A percentile compares a stretch with the other conserved stretches of the same genome.
Conservation (phyloP, 1,140 invertebrate species). For the Subanguina moxae region DNA sequence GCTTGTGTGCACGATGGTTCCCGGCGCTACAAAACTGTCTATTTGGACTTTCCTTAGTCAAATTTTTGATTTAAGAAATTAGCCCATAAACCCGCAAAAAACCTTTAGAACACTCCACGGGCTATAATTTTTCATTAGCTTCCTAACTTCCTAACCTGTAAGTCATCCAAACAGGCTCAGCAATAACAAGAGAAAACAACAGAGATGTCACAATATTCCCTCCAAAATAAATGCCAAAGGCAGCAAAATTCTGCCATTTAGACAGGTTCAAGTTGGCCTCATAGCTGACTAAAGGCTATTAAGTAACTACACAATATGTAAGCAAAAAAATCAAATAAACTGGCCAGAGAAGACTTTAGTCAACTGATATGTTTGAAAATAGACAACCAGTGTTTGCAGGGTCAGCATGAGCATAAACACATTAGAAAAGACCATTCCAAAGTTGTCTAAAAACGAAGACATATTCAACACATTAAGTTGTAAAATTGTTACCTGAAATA, state of each 20-base stretch:
- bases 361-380: background rate
- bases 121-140: no score
- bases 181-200: background rate
- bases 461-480: background rate
- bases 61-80: no score
- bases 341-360: background rate
- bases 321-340: no score
- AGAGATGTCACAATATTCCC: background rate
- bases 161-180: background rate
- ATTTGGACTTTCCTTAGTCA: no score
- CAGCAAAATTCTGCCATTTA: background rate
- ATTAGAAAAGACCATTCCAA: background rate
- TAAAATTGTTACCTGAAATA: no score
- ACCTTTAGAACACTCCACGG: background rate
- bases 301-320: no score
- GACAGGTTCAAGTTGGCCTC: background rate
- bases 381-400: background rate
- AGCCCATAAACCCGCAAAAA: background rate
- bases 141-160: background rate
- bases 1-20: no score
- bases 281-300: background rate
- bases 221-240: background rate
- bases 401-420: background rate
- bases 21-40: no score
- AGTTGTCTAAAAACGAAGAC: background rate